Evolutionary conservation across 2,113 vertebrate genomes (phyloP).

Genomic region (Lamprotornis superbus): DNA sequence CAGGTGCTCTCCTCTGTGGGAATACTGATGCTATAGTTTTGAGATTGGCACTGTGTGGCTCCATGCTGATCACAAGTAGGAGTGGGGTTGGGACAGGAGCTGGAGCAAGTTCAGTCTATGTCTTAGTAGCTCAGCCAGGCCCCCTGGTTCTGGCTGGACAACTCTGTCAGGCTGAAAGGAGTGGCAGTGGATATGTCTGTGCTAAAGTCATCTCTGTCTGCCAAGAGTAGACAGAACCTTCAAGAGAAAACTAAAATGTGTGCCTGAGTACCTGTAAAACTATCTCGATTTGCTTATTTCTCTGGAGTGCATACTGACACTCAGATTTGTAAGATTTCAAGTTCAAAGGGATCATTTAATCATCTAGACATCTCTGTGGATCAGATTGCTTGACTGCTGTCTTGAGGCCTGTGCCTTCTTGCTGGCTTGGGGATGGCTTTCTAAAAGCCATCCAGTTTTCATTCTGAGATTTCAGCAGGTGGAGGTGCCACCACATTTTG

Average conservation of each 20-base stretch:
- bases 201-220: background rate
- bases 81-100: background rate
- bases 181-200: background rate
- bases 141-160: background rate
- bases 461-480: background rate
- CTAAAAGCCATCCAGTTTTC: background rate
- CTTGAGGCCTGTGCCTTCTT: background rate
- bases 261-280: background rate
- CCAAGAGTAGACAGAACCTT: background rate
- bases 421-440: background rate
- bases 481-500: background rate
- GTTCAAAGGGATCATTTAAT: background rate
- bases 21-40: background rate
- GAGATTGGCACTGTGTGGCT: fast-evolving
- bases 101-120: background rate
- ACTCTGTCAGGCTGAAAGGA: background rate
- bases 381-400: background rate
- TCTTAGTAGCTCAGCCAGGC: background rate
- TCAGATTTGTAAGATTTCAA: background rate
- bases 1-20: background rate
- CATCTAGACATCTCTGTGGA: background rate
- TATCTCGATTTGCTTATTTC: background rate
- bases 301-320: background rate
- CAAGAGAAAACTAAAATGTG: background rate
- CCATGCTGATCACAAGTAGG: fast-evolving